These are phyloP conservation scores for Philopotamus ludificatus DNA, from an alignment of 1,140 invertebrate genomes.

Conservation along the genomic window DNA sequence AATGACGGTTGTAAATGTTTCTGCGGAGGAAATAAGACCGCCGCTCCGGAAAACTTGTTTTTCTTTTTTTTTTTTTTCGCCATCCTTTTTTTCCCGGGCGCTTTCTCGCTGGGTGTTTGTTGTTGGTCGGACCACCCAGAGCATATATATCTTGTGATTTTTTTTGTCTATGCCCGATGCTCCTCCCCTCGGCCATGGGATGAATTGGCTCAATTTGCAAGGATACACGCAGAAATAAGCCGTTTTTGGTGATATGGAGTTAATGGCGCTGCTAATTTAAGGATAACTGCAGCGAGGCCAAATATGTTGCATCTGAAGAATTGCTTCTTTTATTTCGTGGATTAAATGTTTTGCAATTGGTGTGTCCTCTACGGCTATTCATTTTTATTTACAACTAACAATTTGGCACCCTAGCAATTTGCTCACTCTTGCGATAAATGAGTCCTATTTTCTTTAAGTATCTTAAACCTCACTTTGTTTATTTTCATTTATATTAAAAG, in stretches of 20 bases:
- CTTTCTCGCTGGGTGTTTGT: no score
- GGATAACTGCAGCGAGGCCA: no score
- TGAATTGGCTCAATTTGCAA: background rate
- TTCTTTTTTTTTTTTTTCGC: slow-evolving; percentile 8
- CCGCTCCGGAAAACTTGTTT: slow-evolving; percentile 5
- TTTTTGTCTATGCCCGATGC: background rate
- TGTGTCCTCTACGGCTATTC: no score
- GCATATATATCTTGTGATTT: background rate
- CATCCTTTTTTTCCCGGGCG: background rate
- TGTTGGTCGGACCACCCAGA: slow-evolving; percentile 6
- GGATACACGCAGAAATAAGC: background rate
- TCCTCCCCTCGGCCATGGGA: background rate
- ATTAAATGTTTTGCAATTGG: no score
- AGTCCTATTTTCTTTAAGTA: no score
- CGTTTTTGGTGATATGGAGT: background rate
- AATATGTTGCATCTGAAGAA: no score
- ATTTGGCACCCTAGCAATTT: no score
- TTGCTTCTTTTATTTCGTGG: no score
- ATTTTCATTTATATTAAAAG: no score
- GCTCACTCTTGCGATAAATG: no score
- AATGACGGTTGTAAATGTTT: slow-evolving; percentile 28
- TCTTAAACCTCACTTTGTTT: no score
- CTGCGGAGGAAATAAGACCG: slow-evolving; percentile 24
- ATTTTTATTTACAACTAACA: no score
- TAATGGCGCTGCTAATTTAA: background rate